These are phyloP conservation scores for Poeciliopsis prolifica DNA, from an alignment of 2,113 vertebrate species.

Conservation along the genomic window DNA sequence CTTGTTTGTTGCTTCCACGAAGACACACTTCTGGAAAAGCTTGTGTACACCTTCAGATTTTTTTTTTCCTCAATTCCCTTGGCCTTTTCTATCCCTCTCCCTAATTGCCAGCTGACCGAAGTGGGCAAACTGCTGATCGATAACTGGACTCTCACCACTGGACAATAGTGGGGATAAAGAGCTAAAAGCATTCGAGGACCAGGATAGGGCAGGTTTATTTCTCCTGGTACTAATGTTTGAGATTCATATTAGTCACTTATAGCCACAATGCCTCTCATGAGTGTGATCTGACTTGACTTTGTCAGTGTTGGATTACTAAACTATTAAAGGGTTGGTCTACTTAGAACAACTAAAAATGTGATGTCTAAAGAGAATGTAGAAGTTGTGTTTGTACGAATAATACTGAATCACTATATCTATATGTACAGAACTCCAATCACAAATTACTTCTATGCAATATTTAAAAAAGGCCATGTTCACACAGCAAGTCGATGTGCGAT, in stretches of 20 bases:
- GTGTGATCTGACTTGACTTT: background rate
- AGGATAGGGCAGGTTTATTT: constrained; percentile 20
- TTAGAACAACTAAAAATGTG: background rate
- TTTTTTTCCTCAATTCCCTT: constrained; percentile 29
- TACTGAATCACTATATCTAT: background rate
- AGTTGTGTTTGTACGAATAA: background rate
- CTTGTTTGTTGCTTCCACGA: constrained; percentile 73
- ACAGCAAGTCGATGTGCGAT: too few species aligned
- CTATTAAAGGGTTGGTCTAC: background rate
- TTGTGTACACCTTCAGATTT: constrained; percentile 65
- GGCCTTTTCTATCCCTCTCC: constrained; percentile 9
- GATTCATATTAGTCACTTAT: background rate
- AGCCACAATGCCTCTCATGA: background rate
- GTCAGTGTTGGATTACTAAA: background rate
- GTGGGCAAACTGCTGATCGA: constrained; percentile 63
- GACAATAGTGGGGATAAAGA: constrained; percentile 68
- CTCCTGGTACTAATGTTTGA: constrained; percentile 19
- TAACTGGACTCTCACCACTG: constrained; percentile 55
- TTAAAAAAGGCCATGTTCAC: background rate
- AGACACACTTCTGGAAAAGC: constrained; percentile 64
- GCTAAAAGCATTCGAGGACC: constrained; percentile 57
- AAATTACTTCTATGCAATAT: background rate
- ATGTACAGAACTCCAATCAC: background rate
- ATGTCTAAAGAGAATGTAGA: background rate
- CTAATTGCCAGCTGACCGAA: constrained; percentile 57